phyloP scores from a whole-genome alignment of 2,888 invertebrate genomes.

The Tipula helvola region DNA sequence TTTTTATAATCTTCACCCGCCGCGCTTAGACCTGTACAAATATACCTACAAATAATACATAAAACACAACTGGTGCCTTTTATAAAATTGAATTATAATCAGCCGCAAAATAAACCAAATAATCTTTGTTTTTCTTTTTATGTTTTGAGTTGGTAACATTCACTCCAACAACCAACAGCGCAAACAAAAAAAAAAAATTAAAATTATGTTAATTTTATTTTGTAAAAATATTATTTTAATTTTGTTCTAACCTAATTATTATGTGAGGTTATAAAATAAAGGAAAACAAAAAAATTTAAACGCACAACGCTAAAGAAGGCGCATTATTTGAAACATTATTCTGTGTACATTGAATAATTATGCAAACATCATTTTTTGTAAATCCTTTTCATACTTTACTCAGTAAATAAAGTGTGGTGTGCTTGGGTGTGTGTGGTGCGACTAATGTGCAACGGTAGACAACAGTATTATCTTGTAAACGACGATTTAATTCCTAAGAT shows the following conservation, averaged over 20 bases:
- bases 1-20: background rate
- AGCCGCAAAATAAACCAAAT: background rate
- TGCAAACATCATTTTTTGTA: background rate
- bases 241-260: background rate
- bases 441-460: too few relatives aligned
- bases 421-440: too few relatives aligned
- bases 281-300: background rate
- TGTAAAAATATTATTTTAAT: background rate
- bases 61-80: background rate
- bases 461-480: too few relatives aligned
- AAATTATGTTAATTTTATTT: background rate
- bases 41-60: background rate
- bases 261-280: background rate
- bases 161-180: background rate
- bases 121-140: background rate
- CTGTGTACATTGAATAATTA: background rate
- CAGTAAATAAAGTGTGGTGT: too few relatives aligned
- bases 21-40: background rate
- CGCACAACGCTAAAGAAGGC: background rate
- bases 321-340: background rate
- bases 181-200: background rate
- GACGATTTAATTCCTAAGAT: too few relatives aligned
- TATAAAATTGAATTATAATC: background rate
- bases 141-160: background rate
- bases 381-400: too few relatives aligned